These are phyloP conservation scores for Elanoides forficatus DNA, from an alignment of 2,113 vertebrate genomes.

Conservation along the genomic window DNA sequence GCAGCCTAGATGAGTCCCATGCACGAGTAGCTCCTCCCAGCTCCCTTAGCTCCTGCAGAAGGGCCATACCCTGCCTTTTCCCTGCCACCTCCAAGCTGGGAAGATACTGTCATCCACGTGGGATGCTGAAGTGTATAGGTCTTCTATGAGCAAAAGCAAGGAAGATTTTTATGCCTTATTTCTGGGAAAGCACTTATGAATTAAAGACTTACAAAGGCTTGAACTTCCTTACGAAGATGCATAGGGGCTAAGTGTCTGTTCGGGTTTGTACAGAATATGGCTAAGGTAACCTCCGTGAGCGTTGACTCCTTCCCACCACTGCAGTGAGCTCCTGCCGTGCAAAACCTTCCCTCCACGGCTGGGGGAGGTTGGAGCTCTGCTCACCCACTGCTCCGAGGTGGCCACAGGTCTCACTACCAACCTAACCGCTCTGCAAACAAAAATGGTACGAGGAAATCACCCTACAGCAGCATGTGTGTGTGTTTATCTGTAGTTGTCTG, in stretches of 20 bases:
- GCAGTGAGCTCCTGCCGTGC: neutral
- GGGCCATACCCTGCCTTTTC: neutral
- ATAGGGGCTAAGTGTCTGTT: neutral
- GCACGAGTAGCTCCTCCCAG: neutral
- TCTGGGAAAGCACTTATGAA: neutral
- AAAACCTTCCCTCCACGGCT: neutral
- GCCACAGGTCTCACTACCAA: neutral
- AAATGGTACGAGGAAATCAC: neutral
- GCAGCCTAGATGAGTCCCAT: neutral
- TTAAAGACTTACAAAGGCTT: neutral
- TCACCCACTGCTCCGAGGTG: neutral
- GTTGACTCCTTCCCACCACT: neutral
- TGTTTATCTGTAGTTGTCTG: neutral
- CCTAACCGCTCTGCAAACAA: neutral
- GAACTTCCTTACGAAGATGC: neutral
- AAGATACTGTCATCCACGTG: neutral
- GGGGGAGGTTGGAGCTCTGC: neutral
- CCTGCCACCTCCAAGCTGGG: neutral
- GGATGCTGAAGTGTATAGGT: neutral
- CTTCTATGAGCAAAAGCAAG: neutral
- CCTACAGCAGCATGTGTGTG: neutral
- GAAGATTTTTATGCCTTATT: neutral
- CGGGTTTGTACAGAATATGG: neutral
- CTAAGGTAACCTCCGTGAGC: neutral
- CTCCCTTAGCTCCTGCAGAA: neutral